Evolutionary conservation across 2,113 vertebrate species (phyloP), one percentile per base, ranked within the genome.

Genomic region (Hystrix brachyura): DNA sequence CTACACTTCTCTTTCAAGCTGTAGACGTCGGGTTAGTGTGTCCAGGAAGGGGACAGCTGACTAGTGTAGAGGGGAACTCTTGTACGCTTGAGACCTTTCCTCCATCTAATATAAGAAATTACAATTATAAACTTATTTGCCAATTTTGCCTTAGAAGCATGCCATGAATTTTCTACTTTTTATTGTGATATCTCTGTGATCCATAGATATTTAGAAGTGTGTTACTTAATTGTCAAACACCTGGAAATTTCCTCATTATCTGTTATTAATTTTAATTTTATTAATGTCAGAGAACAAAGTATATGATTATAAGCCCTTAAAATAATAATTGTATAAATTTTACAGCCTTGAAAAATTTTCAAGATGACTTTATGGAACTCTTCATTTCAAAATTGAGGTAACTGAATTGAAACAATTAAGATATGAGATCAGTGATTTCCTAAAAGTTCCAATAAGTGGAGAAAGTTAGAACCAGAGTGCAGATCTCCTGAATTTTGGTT

Each of bases 211-310:
- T 74, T 27, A 74, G 71, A 74, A 74, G 23, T 46, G 23, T 14
- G 25, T 51, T 84, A 55, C 80, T 90, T 53, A 43, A 90, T 64
- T 59, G 38, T 46, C 67, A 91, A 91, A 88, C 53, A 83, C 38
- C 60, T 64, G 69, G 7, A 23, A 62, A 64, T 84, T 92, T 69
- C 83, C 43, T 87, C 19, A 5, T n/a, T 94, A 65, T 78, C 78
- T 81, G 19, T 91, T 88, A 72, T 53, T 79, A 59, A 83, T 78
- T 96, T 87, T 78, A 67, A 69, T 91, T 91, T 72, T 23, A 62
- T 11, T 48, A 38, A 79, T 11, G 34, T 89, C 62, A 23, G 38
- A 72, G 67, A 72, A 29, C 29, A 89, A 84, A 60, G 4, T 67
- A 38, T 94, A 32, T 74, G 32, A 60, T 60, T 86, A 53, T 5